Conservation (phyloP, 2,113 vertebrate species). For the Rhagologus leucostigma region DNA sequence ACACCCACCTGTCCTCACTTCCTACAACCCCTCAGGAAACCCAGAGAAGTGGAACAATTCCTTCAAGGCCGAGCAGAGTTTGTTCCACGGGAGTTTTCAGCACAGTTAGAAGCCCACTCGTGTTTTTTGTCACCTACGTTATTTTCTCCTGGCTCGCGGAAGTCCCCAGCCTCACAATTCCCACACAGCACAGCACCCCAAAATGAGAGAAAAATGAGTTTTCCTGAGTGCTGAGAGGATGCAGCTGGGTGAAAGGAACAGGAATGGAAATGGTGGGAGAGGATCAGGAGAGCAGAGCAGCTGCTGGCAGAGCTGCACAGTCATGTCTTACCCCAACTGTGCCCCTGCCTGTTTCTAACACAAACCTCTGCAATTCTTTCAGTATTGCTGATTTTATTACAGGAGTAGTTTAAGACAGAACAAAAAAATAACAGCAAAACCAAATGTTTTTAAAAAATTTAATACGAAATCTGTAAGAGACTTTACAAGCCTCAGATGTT, state of each 20-base stretch:
- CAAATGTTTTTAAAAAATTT: neutral
- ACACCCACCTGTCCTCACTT: neutral
- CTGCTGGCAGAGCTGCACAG: neutral
- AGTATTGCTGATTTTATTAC: neutral
- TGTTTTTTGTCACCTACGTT: neutral
- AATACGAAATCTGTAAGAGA: neutral
- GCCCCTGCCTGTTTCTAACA: neutral
- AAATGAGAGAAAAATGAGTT: neutral
- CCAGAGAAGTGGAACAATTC: neutral
- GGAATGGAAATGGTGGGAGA: neutral
- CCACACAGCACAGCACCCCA: neutral
- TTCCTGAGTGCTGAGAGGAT: neutral
- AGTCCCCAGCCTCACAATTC: neutral
- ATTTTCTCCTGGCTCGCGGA: neutral
- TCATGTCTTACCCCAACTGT: neutral
- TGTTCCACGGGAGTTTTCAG: neutral
- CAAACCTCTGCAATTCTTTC: neutral
- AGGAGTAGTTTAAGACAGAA: neutral
- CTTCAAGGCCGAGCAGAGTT: neutral
- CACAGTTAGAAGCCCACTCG: fast-evolving
- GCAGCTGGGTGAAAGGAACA: neutral
- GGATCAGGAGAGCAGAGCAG: neutral
- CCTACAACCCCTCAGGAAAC: neutral
- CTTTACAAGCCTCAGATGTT: neutral
- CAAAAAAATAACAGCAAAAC: neutral